Evolutionary conservation across 1,140 invertebrate genomes (phyloP).

Genomic region (Microplitis demolitor): DNA sequence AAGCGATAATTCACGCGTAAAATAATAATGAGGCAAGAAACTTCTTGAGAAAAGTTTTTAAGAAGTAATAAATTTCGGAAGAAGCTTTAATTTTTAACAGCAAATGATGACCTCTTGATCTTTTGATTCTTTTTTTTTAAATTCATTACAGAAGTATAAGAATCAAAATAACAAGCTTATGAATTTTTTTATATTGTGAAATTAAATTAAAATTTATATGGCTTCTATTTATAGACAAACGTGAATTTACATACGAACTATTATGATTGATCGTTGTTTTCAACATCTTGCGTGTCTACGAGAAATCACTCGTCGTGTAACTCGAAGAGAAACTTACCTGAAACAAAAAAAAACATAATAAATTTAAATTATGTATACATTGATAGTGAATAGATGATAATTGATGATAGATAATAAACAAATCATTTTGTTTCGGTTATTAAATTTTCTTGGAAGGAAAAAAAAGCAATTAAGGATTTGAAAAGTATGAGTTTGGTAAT

Average conservation of each 20-base stretch:
- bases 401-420: neutral
- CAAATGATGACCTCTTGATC: too few relatives aligned
- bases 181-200: too few relatives aligned
- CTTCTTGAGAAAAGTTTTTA: neutral
- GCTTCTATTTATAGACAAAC: neutral
- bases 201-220: neutral
- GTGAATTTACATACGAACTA: neutral
- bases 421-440: neutral
- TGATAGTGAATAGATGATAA: neutral
- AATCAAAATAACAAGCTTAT: too few relatives aligned
- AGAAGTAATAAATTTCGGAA: too few relatives aligned
- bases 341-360: slow-evolving; percentile 39
- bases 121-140: too few relatives aligned
- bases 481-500: too few relatives aligned
- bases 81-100: too few relatives aligned
- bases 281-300: neutral
- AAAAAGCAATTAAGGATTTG: too few relatives aligned
- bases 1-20: slow-evolving; percentile 5
- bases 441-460: too few relatives aligned
- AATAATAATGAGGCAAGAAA: slow-evolving; percentile 11
- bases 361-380: neutral
- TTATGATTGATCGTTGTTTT: neutral
- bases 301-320: neutral
- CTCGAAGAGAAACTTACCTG: slow-evolving; percentile 42
- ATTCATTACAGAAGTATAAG: too few relatives aligned